Percentiles rank a stretch among this genome's conserved stretches.
Conservation (phyloP, 2,113 vertebrate genomes). For the Serilophus lunatus region DNA sequence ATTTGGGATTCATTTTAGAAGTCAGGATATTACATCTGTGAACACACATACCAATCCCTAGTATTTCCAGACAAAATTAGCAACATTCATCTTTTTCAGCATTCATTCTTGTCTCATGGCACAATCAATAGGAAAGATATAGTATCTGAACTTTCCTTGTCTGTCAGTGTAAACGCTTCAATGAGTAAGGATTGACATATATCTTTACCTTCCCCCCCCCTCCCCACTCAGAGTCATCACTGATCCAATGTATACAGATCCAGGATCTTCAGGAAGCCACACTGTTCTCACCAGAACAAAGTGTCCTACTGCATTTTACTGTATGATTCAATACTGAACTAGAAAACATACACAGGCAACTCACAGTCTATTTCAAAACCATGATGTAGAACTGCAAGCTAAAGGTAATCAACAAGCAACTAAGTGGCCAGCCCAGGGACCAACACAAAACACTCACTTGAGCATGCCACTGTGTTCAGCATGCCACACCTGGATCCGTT, state of each 20-base stretch:
- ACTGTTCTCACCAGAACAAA: not conserved
- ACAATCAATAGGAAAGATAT: not conserved
- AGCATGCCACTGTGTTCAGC: slow-evolving; percentile 92
- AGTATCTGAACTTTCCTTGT: not conserved
- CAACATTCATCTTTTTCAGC: not conserved
- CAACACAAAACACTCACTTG: slow-evolving; percentile 77
- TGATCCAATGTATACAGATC: not conserved
- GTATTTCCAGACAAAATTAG: not conserved
- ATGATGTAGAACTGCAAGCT: not conserved
- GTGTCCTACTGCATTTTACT: not conserved
- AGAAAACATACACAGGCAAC: not conserved
- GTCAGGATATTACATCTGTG: fast-evolving
- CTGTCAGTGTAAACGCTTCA: not conserved
- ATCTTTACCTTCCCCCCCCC: not conserved
- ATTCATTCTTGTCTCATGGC: not conserved
- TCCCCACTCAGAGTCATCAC: not conserved
- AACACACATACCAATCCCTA: not conserved
- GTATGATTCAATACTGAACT: not conserved
- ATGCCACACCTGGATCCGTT: slow-evolving; percentile 96
- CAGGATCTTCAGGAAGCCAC: not conserved
- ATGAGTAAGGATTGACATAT: not conserved
- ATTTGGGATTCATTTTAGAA: not conserved
- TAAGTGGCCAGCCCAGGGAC: not conserved
- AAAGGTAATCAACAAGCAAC: not conserved
- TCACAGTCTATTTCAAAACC: not conserved